Conservation (phyloP, 2,113 vertebrate genomes). For the Polyodon spathula region DNA sequence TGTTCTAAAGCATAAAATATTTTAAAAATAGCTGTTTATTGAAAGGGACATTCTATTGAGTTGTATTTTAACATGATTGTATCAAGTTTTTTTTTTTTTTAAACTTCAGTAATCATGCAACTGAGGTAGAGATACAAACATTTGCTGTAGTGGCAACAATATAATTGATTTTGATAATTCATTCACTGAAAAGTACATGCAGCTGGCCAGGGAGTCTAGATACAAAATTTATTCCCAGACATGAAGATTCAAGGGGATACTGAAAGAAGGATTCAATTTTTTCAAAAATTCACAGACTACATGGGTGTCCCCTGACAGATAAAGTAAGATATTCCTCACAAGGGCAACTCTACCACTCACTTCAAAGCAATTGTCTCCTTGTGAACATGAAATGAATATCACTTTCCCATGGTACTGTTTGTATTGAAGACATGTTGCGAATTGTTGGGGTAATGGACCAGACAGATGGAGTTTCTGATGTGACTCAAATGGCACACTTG, state of each 20-base stretch:
- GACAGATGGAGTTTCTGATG: background rate
- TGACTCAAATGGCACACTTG: background rate
- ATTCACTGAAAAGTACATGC: background rate
- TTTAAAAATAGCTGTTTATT: constrained; percentile 15
- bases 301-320: background rate
- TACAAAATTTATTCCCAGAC: background rate
- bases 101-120: too few species aligned
- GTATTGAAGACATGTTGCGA: background rate
- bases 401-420: background rate
- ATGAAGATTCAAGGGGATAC: background rate
- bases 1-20: constrained; percentile 15
- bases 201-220: background rate
- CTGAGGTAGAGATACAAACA: too few species aligned
- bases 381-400: background rate
- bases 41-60: constrained; percentile 10
- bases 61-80: constrained; percentile 18
- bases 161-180: background rate
- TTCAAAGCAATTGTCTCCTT: background rate
- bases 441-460: background rate
- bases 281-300: background rate
- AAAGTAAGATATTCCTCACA: background rate
- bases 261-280: background rate
- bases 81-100: too few species aligned
- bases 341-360: background rate
- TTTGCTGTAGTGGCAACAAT: too few species aligned